These are phyloP conservation scores for Onychomys torridus DNA, from an alignment of 2,797 vertebrate genomes.

Conservation along the genomic window DNA sequence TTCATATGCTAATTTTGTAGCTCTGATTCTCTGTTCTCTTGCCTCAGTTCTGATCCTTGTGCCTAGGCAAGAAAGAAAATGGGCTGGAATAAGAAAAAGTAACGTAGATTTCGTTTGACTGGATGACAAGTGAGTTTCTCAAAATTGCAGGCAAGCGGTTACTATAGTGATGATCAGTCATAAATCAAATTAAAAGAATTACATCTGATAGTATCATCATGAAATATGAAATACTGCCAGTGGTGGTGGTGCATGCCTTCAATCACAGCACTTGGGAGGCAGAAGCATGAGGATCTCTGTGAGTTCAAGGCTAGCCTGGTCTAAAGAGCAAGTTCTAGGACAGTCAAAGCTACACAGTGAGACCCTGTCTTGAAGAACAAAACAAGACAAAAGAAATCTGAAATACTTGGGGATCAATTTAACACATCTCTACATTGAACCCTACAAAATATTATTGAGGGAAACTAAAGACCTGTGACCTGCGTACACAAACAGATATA, in stretches of 20 bases:
- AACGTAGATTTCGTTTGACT: constrained; percentile 23
- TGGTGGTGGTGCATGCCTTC: not conserved
- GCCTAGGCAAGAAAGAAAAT: not conserved
- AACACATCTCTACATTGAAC: not conserved
- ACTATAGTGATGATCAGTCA: not conserved
- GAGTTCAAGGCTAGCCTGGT: not conserved
- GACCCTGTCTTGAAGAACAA: not conserved
- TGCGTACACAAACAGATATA: not conserved
- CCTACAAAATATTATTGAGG: not conserved
- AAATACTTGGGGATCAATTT: not conserved
- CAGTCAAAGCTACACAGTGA: not conserved
- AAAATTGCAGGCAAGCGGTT: not conserved
- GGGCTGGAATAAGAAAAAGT: not conserved
- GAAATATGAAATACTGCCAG: not conserved
- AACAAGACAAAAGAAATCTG: not conserved
- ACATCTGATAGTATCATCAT: not conserved
- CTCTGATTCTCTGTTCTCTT: not conserved
- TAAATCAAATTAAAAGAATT: constrained; percentile 26
- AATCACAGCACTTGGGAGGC: not conserved
- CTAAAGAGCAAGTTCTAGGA: not conserved
- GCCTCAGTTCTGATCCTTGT: not conserved
- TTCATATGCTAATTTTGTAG: not conserved
- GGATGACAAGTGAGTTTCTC: not conserved
- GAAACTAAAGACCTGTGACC: not conserved
- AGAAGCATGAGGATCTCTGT: not conserved